These are phyloP conservation scores for Epizoanthus stellaris DNA, from an alignment of 92 coral and sea anemone species.

Conservation along the genomic window DNA sequence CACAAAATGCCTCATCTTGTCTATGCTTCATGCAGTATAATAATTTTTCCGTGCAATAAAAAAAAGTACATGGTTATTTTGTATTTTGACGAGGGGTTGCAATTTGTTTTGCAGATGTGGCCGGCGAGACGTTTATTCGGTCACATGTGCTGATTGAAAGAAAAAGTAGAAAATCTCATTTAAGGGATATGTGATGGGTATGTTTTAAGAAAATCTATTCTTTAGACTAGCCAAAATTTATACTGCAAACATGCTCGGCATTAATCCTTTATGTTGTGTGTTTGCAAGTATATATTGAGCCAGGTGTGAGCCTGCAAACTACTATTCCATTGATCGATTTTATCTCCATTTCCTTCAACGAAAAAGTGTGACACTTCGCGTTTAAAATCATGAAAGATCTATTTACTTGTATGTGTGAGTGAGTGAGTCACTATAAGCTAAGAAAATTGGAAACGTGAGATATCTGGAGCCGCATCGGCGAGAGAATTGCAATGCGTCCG, in stretches of 20 bases:
- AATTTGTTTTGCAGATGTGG: not conserved
- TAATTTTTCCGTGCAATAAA: no score
- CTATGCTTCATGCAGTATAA: not conserved
- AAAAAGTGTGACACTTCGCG: no score
- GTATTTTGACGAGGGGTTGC: not conserved
- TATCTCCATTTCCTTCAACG: no score
- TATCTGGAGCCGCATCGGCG: no score
- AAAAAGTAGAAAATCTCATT: not conserved
- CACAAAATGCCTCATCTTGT: slow-evolving; percentile 25
- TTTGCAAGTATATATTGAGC: no score
- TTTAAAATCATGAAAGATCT: no score
- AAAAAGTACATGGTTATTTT: not conserved
- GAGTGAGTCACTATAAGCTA: no score
- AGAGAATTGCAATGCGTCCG: no score
- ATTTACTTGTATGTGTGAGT: no score
- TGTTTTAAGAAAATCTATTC: not conserved
- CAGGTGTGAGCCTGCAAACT: no score
- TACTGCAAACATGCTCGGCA: not conserved
- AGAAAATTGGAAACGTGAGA: no score
- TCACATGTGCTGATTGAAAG: not conserved
- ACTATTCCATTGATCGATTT: no score
- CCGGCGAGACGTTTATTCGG: not conserved
- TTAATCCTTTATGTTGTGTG: not conserved
- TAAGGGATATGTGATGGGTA: not conserved
- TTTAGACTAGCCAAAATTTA: not conserved